Conservation (phyloP, 2,888 invertebrate species). For the Apotomis turbidana region DNA sequence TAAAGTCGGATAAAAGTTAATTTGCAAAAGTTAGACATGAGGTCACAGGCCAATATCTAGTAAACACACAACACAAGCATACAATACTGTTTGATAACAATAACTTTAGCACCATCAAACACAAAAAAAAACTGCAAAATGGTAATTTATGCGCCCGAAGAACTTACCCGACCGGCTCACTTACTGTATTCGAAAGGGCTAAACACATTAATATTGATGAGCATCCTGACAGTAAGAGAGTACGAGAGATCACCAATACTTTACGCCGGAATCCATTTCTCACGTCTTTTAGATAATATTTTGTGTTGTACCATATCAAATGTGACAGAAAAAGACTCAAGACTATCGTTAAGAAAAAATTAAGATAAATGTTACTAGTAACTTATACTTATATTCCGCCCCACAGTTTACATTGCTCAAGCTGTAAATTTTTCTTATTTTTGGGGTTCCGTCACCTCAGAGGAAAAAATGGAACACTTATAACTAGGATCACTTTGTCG, state of each 20-base stretch:
- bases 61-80: no score
- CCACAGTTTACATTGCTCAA: no score
- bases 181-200: background rate
- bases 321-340: background rate
- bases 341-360: background rate
- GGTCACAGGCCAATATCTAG: no score
- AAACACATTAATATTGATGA: background rate
- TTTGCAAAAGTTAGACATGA: no score
- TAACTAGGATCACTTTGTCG: no score
- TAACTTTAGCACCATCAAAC: background rate
- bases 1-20: no score
- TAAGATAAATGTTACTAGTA: no score
- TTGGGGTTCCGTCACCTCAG: no score
- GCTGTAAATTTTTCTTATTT: no score
- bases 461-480: no score
- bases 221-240: background rate
- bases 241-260: background rate
- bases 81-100: background rate
- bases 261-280: background rate
- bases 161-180: background rate
- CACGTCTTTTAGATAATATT: constrained; percentile 7
- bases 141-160: background rate
- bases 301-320: background rate
- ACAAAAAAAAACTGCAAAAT: background rate
- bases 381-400: no score